A percentile compares a stretch with the other conserved stretches of the same genome.
Conservation (phyloP, 64 coral and sea anemone genomes). For the Stichodactyla mertensii region DNA sequence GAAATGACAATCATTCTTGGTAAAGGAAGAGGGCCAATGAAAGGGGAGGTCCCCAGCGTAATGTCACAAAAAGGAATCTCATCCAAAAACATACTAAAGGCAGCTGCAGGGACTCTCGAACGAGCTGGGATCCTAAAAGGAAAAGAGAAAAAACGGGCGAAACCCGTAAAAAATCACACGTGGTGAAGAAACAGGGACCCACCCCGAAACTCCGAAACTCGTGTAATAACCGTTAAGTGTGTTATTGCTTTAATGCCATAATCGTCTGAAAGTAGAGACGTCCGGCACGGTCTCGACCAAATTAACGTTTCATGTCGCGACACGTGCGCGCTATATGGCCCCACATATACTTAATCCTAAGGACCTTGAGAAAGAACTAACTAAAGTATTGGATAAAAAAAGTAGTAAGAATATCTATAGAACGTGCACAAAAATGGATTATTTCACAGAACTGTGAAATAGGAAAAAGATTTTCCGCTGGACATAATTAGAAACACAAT, state of each 20-base stretch:
- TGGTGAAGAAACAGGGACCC: background rate
- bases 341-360: background rate
- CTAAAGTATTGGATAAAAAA: no score
- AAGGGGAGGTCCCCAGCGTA: conserved; percentile 27
- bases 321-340: conserved; percentile 22
- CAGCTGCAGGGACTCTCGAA: background rate
- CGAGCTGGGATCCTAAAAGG: background rate
- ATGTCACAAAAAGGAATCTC: background rate
- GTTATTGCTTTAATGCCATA: no score
- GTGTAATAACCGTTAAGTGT: background rate
- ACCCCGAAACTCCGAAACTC: background rate
- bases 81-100: background rate
- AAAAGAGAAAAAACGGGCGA: background rate
- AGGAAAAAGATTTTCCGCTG: no score
- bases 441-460: no score
- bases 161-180: background rate
- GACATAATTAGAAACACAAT: no score
- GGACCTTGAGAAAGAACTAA: no score
- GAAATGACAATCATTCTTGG: background rate
- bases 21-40: conserved; percentile 32
- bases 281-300: background rate
- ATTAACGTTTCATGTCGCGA: background rate
- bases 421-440: no score
- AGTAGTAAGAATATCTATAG: no score
- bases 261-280: no score